These are phyloP conservation scores for Agonopterix alstromeriana DNA, from an alignment of 2,888 invertebrate species.

Conservation along the genomic window DNA sequence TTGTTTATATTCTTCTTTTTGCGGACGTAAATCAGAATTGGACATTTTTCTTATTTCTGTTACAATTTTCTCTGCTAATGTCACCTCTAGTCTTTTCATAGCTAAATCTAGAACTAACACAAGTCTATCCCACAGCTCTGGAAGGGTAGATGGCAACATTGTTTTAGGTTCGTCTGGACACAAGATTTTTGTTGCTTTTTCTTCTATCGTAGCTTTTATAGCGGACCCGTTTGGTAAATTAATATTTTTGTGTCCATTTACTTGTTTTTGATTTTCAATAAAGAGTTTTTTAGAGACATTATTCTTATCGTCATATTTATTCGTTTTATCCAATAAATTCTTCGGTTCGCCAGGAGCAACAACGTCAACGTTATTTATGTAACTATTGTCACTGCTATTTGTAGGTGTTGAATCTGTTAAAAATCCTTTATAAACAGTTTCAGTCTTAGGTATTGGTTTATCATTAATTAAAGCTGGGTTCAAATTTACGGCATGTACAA, in stretches of 20 bases:
- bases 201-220: slow-evolving; percentile 31
- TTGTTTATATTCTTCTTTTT: background rate
- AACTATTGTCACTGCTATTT: too few relatives aligned
- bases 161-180: slow-evolving; percentile 26
- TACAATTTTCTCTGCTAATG: slow-evolving; percentile 40
- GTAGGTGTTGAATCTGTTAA: too few relatives aligned
- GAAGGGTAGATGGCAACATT: slow-evolving; percentile 22
- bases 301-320: background rate
- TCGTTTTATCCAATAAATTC: background rate
- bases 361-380: too few relatives aligned
- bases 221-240: slow-evolving; percentile 30
- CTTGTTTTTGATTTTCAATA: slow-evolving; percentile 1
- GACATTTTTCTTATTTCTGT: slow-evolving; percentile 26
- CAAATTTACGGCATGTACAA: too few relatives aligned
- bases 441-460: too few relatives aligned
- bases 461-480: too few relatives aligned
- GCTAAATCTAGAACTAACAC: slow-evolving; percentile 36
- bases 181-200: slow-evolving; percentile 20
- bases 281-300: background rate
- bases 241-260: slow-evolving; percentile 22
- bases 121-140: slow-evolving; percentile 46
- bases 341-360: too few relatives aligned
- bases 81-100: slow-evolving; percentile 42
- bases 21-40: background rate
- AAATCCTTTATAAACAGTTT: too few relatives aligned